Conservation (phyloP, 2,797 vertebrate species). For the Hirundo rustica region DNA sequence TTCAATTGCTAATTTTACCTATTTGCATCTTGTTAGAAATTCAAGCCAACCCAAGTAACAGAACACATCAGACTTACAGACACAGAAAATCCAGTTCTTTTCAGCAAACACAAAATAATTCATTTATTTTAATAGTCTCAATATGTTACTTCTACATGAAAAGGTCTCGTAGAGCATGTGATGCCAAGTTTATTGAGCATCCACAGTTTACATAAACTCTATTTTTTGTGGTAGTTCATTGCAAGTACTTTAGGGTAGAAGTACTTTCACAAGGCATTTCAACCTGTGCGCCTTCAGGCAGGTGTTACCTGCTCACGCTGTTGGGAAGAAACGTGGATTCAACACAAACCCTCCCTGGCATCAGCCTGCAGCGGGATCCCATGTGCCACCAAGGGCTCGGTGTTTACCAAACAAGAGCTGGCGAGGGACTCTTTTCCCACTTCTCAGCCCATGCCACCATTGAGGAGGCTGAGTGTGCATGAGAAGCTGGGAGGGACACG, state of each 20-base stretch:
- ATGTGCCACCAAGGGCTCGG: neutral
- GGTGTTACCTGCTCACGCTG: neutral
- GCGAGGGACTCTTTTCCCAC: neutral
- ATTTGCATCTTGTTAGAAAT: neutral
- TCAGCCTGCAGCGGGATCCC: neutral
- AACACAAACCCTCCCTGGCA: neutral
- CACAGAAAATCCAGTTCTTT: neutral
- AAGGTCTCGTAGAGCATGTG: neutral
- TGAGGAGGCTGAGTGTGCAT: neutral
- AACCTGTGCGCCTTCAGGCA: neutral
- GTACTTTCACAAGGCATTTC: neutral
- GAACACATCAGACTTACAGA: neutral
- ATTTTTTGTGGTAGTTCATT: neutral
- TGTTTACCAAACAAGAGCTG: neutral
- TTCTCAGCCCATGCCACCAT: neutral
- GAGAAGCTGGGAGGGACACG: neutral
- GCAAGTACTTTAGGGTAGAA: neutral
- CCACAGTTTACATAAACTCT: neutral
- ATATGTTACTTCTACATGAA: neutral
- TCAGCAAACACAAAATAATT: neutral
- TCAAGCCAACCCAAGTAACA: neutral
- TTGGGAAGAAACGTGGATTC: rapidly evolving
- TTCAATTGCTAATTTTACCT: neutral
- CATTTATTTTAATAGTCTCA: neutral
- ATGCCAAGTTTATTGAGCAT: neutral